Evolutionary conservation across 2,797 vertebrate species (phyloP), one percentile per base, ranked within the genome.

Genomic region (Clarias laeviceps): DNA sequence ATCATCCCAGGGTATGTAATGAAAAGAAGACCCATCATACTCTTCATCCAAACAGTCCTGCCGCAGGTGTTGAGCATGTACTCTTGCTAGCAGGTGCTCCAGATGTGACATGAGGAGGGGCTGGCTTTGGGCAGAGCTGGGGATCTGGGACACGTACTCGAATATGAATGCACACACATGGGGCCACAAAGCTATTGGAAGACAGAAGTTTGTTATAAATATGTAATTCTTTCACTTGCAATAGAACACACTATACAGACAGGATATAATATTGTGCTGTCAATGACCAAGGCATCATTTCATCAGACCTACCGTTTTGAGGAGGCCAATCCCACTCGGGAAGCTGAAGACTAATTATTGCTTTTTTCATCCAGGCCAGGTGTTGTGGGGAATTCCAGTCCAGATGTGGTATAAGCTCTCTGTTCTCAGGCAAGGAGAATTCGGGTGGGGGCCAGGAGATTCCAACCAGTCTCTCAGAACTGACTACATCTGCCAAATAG

Each of bases 401-500:
- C 83, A 94, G 91, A 82, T 96, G 96, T 22, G 98, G 98, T 81
- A 99, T 93, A 80, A 95, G 86, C 32, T 90, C 92, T 12, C 89
- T 94, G 77, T 92, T 96, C 0, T 95, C 94, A 0, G 94, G 93
- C 82, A 94, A 89, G 11, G 92, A 94, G 88, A 99, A 99, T 89
- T 99, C 98, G 0, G 90, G 88, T 0, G 97, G 92, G 1, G 98
- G 98, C 97, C 97, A 99, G 0, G 97, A 99, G 57, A 98, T 93
- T 61, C 92, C 88, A 59, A 91, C 91, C 2, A 99, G 94, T 59
- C 94, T 94, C 79, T 94, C 92, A 0, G 96, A 96, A 9, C 97
- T 94, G 18, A 95, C 95, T 2, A 91, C 91, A 6, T 93, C 93
- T 0, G 98, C 95, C 8, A 98, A 83, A 84, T 97, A 97, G 84